Evolutionary conservation across 30 jellyfish, hydroid and myxozoan species (phyloP), one percentile per base, ranked within the genome.

Genomic region (Cassiopea andromeda): DNA sequence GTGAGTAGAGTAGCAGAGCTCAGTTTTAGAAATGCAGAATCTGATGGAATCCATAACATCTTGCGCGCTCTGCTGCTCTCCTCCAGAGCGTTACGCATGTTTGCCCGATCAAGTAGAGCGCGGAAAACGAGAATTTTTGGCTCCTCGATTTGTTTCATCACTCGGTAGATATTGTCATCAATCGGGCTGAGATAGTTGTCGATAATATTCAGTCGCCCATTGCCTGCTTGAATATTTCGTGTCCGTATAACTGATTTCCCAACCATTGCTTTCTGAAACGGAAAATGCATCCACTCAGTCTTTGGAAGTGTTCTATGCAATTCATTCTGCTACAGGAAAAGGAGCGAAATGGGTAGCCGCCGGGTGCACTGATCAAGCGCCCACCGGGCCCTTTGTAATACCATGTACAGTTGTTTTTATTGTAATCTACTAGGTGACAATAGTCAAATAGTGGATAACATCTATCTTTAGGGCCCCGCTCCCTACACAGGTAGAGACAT

Each of bases 31-130:
- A 87, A 87, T 7, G 94, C 90, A 7, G 78, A 82, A 73, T 87
- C 89, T 0, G 86, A 46, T 8, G 94, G 94, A 10, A 78, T 69
- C 94, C 94, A 87, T 18, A 87, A 50, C 84, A 87, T 87, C 69
- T 58, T 27, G 1, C 94, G 85, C 47, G 50, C 38, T 13, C 69
- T 69, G 15, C 73, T 54, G 73, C 50, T 38, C 58, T 54, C 82
- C 73, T 87, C 88, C 10, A 87, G 86, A 1, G 48, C 64, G 17
- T 79, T 76, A 0, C 19, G 48, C 85, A 71, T 78, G 18, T 80
- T 80, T 1, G 78, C 81, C 60, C 59, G 9, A 15, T 66, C 81
- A 50, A 87, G 14, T n/a, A 81, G 78, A 46, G 71, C 44, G 49
- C 84, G 85, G 81, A 87, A 87, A 0, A 87, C 50, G 17, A 77